Evolutionary conservation across 2,113 vertebrate genomes (phyloP).

Genomic region (Cyphotilapia sp.): DNA sequence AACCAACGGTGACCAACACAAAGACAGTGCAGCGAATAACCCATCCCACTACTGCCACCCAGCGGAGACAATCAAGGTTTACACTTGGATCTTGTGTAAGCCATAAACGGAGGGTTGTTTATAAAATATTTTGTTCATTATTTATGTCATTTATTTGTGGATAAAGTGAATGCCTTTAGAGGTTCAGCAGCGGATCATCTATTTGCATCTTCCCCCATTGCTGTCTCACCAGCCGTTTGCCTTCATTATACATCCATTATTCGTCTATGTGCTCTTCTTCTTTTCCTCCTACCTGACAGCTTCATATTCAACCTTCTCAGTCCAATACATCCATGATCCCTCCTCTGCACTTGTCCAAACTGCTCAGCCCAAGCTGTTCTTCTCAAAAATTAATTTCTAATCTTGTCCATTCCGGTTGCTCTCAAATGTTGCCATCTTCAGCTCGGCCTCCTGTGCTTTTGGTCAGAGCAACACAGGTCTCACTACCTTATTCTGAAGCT

Average conservation of each 20-base stretch:
- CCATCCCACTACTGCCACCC: constrained; percentile 16
- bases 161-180: neutral
- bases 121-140: neutral
- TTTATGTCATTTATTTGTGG: neutral
- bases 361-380: neutral
- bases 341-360: neutral
- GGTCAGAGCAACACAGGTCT: neutral
- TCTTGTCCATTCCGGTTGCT: neutral
- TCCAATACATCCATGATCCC: neutral
- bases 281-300: neutral
- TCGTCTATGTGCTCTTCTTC: neutral
- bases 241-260: neutral
- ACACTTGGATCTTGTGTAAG: constrained; percentile 5
- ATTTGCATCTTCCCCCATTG: neutral
- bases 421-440: neutral
- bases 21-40: neutral
- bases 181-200: neutral
- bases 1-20: constrained; percentile 42
- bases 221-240: neutral
- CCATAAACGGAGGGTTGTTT: neutral
- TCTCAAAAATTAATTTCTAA: neutral
- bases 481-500: neutral
- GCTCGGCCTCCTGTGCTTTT: neutral
- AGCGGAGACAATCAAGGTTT: neutral
- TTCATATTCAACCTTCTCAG: neutral